A percentile compares a stretch with the other conserved stretches of the same genome.
phyloP scores from a whole-genome alignment of 2,113 vertebrate species.

The Hassar affinis region DNA sequence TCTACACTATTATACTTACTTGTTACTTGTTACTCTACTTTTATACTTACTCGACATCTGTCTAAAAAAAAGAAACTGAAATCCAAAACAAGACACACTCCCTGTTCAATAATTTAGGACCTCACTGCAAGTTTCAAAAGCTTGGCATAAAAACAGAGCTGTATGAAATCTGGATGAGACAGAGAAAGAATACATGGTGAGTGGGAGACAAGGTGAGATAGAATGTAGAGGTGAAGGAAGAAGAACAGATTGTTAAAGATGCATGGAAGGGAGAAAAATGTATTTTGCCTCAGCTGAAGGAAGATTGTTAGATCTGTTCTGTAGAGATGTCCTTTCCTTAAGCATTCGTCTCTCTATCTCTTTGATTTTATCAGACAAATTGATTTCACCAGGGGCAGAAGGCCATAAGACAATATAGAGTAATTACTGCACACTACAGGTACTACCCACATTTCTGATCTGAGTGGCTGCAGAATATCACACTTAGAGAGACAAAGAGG shows the following conservation, averaged over 20 bases:
- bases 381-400: conserved; percentile 46
- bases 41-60: not conserved
- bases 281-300: conserved; percentile 29
- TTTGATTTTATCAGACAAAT: conserved; percentile 54
- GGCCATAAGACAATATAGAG: conserved; percentile 32
- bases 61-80: not conserved
- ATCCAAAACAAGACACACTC: conserved; percentile 5
- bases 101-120: conserved; percentile 18
- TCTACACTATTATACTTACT: not conserved
- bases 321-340: conserved; percentile 40
- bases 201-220: conserved; percentile 23
- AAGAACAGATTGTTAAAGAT: conserved; percentile 32
- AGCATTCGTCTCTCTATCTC: conserved; percentile 42
- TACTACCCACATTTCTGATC: not conserved
- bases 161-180: conserved; percentile 26
- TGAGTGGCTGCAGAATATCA: not conserved
- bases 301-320: conserved; percentile 43
- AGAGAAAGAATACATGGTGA: not conserved
- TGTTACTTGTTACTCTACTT: not conserved
- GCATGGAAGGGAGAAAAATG: conserved; percentile 33
- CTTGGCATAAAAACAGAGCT: conserved; percentile 20
- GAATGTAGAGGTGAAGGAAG: conserved; percentile 26
- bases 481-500: not conserved
- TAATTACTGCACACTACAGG: conserved; percentile 41
- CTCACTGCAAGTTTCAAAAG: conserved; percentile 33